Conservation (phyloP, 2,113 vertebrate species). For the Thalassoma bifasciatum region DNA sequence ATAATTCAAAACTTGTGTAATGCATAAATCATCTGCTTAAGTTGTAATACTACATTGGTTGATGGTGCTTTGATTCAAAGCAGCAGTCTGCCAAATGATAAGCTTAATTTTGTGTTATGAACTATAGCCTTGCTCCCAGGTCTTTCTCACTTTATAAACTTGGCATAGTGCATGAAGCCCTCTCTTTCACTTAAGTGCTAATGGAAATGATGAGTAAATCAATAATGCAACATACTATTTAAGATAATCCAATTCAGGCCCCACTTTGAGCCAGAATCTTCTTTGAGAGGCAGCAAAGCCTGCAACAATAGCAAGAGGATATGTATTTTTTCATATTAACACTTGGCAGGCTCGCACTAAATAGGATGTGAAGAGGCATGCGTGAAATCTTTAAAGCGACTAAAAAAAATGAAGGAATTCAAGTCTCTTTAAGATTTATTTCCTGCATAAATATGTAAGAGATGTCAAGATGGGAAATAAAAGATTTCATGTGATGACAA, state of each 20-base stretch:
- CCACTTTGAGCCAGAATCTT: conserved; percentile 53
- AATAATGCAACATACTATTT: conserved; percentile 75
- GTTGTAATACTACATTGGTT: conserved; percentile 37
- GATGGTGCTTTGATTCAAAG: conserved; percentile 48
- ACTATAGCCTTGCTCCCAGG: conserved; percentile 36
- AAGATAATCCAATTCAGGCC: conserved; percentile 73
- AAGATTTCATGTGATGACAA: not conserved
- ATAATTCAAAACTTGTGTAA: conserved; percentile 40
- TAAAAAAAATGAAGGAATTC: not conserved
- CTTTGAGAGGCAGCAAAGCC: conserved; percentile 53
- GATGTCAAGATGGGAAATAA: not conserved
- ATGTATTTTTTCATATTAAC: conserved; percentile 37
- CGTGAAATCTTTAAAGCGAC: conserved; percentile 27
- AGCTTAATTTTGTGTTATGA: conserved; percentile 49
- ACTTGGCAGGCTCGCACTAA: conserved; percentile 50
- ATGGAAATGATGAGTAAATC: conserved; percentile 73
- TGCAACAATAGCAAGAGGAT: conserved; percentile 51
- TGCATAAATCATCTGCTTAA: conserved; percentile 55
- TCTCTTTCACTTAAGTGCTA: conserved; percentile 65
- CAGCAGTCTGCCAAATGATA: conserved; percentile 32
- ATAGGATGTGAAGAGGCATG: conserved; percentile 16
- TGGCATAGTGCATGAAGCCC: conserved; percentile 52
- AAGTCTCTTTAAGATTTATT: conserved; percentile 2
- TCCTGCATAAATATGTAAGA: not conserved
- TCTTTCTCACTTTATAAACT: conserved; percentile 50